A percentile compares a stretch with the other conserved stretches of the same genome.
phyloP scores from a whole-genome alignment of 2,797 vertebrate genomes.

The Margarornis squamiger region DNA sequence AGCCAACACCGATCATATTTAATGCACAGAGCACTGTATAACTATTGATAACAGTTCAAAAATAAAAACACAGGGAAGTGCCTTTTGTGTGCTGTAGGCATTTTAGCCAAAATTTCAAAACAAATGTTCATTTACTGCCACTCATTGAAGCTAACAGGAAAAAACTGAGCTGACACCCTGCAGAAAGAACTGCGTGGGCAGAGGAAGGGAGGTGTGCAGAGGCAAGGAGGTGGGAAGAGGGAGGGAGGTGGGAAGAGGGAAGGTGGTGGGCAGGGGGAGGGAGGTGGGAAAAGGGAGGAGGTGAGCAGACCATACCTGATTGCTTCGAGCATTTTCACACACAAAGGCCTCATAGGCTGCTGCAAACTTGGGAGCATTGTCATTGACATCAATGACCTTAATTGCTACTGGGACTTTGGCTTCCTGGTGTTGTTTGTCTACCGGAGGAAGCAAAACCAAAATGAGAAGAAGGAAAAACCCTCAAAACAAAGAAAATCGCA shows the following conservation, averaged over 20 bases:
- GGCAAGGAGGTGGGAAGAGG: neutral
- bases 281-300: neutral
- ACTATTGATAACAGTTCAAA: neutral
- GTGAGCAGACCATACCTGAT: conserved; percentile 79
- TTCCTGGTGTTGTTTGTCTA: conserved; percentile 92
- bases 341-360: conserved; percentile 89
- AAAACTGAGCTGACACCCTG: neutral
- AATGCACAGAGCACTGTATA: neutral
- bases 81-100: neutral
- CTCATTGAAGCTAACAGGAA: neutral
- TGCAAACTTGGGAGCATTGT: conserved; percentile 91
- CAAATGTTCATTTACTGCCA: neutral
- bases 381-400: conserved; percentile 90
- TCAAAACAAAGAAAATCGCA: neutral
- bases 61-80: neutral
- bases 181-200: neutral
- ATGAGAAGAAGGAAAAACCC: neutral
- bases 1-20: neutral
- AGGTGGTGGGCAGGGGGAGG: no score
- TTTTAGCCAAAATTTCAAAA: neutral
- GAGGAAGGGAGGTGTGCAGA: neutral
- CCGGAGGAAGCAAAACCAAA: neutral
- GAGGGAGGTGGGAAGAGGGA: neutral
- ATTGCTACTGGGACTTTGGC: conserved; percentile 93
- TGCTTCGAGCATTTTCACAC: conserved; percentile 88